These are phyloP conservation scores for Drosophila azteca DNA, from an alignment of 1,140 invertebrate genomes.

Conservation along the genomic window DNA sequence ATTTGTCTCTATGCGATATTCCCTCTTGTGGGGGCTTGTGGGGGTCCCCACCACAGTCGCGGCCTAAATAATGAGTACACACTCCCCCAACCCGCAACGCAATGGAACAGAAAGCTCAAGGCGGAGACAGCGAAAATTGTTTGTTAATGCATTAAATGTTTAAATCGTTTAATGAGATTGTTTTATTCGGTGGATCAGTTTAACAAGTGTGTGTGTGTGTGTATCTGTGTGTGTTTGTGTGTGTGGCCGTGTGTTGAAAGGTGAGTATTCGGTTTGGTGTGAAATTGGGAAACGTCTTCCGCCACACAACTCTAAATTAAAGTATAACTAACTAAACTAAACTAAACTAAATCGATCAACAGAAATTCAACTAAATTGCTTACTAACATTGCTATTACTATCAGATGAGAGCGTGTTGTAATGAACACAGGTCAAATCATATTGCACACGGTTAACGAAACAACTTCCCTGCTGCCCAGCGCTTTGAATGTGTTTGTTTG, in stretches of 20 bases:
- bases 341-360: conserved; percentile 68
- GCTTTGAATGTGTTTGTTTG: conserved; percentile 6
- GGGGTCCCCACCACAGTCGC: conserved; percentile 67
- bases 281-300: conserved; percentile 61
- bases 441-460: conserved; percentile 64
- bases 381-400: conserved; percentile 80
- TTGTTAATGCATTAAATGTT: conserved; percentile 37
- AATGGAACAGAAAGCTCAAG: conserved; percentile 45
- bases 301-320: conserved; percentile 71
- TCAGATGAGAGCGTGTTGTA: conserved; percentile 50
- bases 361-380: conserved; percentile 78
- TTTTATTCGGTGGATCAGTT: conserved; percentile 81
- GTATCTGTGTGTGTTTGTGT: conserved; percentile 12
- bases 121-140: conserved; percentile 63
- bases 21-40: neutral
- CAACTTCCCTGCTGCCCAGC: conserved; percentile 43
- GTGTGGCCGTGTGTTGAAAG: conserved; percentile 20
- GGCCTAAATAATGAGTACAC: conserved; percentile 50
- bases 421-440: conserved; percentile 67
- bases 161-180: conserved; percentile 79
- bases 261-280: conserved; percentile 28
- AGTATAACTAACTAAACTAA: conserved; percentile 75
- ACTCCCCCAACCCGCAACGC: conserved; percentile 49
- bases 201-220: conserved; percentile 71
- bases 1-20: conserved; percentile 62